Percentiles rank a stretch among this genome's conserved stretches.
Evolutionary conservation across 2,797 vertebrate species (phyloP).

Genomic region (Melanotaenia parkinsoni): DNA sequence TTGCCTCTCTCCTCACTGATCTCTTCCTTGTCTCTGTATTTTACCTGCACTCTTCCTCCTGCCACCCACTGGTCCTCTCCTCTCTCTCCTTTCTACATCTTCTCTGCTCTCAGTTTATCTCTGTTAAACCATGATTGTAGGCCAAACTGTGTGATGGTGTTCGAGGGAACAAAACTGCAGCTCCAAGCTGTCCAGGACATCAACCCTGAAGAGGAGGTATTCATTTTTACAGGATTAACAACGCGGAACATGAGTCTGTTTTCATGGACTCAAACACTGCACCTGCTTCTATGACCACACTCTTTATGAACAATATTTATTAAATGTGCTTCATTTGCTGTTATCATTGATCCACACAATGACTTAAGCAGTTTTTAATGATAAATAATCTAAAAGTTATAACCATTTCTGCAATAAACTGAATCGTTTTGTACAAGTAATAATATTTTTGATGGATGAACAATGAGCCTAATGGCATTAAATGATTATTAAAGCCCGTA

Average conservation of each 20-base stretch:
- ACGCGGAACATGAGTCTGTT: constrained; percentile 2
- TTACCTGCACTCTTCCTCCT: background rate
- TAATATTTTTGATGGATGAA: constrained; percentile 21
- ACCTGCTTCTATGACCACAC: constrained; percentile 15
- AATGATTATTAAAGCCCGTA: constrained; percentile 22
- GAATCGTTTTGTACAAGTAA: constrained; percentile 7
- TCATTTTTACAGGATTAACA: constrained; percentile 23
- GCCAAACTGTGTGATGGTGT: constrained; percentile 94
- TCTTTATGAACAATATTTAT: constrained; percentile 34
- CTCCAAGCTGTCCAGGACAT: constrained; percentile 89
- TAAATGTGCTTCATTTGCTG: constrained; percentile 15
- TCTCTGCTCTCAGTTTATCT: constrained; percentile 86
- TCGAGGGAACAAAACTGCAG: constrained; percentile 88
- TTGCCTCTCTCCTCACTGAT: background rate
- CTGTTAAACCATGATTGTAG: constrained; percentile 96
- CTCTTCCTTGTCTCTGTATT: background rate
- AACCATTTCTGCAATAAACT: constrained; percentile 1
- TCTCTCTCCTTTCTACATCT: constrained; percentile 2
- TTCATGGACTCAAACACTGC: constrained; percentile 14
- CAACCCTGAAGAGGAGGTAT: constrained; percentile 90
- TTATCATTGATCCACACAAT: background rate
- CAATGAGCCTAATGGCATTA: constrained; percentile 13
- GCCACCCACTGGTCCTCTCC: background rate
- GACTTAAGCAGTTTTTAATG: constrained; percentile 16
- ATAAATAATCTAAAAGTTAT: constrained; percentile 15